Base-by-base conservation (phyloP, 2,797 vertebrate genomes). In the Takifugu rubripes region DNA sequence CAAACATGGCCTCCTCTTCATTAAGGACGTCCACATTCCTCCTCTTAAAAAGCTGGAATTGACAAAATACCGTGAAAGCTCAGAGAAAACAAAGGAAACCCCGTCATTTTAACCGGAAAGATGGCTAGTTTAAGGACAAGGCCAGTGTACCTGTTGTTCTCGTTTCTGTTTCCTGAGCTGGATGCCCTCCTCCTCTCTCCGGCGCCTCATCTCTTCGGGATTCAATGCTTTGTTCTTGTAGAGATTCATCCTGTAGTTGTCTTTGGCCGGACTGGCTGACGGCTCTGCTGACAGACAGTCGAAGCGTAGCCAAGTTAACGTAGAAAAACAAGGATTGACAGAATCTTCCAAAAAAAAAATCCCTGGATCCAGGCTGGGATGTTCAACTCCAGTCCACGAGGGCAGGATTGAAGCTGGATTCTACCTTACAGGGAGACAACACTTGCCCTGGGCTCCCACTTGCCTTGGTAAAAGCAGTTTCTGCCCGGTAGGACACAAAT, bases 151-250 rank as follows among this genome's bases (percentile, higher is more conserved):
- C 91, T 99, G 97, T 64, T 99, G 95, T 74, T 99, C 97, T 61
- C 97, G 90, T 72, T 99, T 99, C 88, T 99, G 97, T 87, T 99
- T 99, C 70, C 97, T 93, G 64, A 99, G 94, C 56, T 99, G 97
- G 71, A 99, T 93, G 47, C 97, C 96, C 61, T 99, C 97, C 81
- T 99, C 97, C 66, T 99, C 97, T 55, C 97, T 90, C 52, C 97
- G 89, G 75, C 97, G 89, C 9, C 97, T 93, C 97, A 99, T 99
- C 78, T 99, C 97, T 48, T 99, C 96, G 1, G 95, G 92, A 45
- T 99, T 99, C 44, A 99, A 90, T 25, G 97, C 97, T 90, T 99
- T 99, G 92, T 99, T 99, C 91, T 99, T 99, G 87, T 99, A 99
- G 72, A 96, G 95, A 87, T 97, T 99, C 97, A 99, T 99, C 89